Percentiles rank a stretch among this genome's conserved stretches.
phyloP scores from a whole-genome alignment of 2,113 vertebrate genomes.

The Thermophis baileyi region DNA sequence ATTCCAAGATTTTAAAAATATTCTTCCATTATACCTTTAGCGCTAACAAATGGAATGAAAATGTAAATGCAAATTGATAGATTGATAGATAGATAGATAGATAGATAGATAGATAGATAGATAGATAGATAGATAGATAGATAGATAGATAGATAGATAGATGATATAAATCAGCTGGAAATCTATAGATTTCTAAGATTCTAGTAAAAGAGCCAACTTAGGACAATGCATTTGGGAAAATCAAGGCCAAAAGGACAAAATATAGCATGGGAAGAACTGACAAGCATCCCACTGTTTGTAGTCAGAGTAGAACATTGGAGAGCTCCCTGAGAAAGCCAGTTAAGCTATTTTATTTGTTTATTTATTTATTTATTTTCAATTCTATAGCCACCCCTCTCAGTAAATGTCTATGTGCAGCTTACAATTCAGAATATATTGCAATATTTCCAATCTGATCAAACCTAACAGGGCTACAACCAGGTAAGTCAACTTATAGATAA shows the following conservation, averaged over 20 bases:
- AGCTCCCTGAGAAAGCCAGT: not conserved
- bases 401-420: not conserved
- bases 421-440: not conserved
- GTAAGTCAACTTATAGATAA: not conserved
- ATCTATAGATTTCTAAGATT: not conserved
- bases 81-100: too few species aligned
- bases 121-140: too few species aligned
- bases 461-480: not conserved
- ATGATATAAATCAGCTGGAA: not conserved
- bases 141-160: accelerated
- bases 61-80: too few species aligned
- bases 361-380: too few species aligned
- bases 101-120: too few species aligned
- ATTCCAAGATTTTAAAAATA: too few species aligned
- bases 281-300: not conserved
- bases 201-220: not conserved
- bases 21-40: not conserved
- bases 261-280: not conserved
- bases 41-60: not conserved
- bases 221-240: not conserved
- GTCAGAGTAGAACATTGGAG: not conserved
- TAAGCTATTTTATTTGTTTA: not conserved
- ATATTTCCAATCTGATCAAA: not conserved
- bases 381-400: not conserved
- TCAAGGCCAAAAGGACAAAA: not conserved